phyloP scores from a whole-genome alignment of 2,113 vertebrate species.

The Tachysurus fulvidraco region DNA sequence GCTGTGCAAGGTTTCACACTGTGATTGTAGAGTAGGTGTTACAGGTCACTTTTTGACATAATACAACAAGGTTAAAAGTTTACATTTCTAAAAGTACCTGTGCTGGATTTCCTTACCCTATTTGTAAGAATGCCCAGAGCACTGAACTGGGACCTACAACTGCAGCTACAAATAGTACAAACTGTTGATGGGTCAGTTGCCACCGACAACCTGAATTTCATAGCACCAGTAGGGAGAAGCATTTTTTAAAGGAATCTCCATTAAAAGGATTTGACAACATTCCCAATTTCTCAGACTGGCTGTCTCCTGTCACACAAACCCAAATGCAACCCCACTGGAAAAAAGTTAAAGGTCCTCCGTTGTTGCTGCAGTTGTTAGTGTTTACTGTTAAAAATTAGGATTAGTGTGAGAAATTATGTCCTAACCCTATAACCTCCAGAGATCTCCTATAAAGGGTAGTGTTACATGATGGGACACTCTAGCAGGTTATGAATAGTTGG shows the following conservation, averaged over 20 bases:
- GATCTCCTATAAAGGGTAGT: not conserved
- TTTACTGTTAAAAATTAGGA: not conserved
- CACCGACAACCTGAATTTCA: not conserved
- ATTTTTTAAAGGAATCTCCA: not conserved
- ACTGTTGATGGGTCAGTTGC: not conserved
- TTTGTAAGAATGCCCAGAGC: not conserved
- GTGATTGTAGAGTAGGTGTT: not conserved
- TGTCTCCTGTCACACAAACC: not conserved
- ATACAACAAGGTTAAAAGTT: not conserved
- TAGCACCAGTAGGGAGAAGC: not conserved
- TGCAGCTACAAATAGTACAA: not conserved
- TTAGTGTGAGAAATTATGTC: not conserved
- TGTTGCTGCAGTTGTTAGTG: not conserved
- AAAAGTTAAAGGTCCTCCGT: not conserved
- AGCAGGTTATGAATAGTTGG: not conserved
- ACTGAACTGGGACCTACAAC: not conserved
- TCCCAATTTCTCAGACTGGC: not conserved
- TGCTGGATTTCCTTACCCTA: not conserved
- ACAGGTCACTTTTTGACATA: not conserved
- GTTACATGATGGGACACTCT: not conserved
- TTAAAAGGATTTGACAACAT: not conserved
- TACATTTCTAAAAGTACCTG: not conserved
- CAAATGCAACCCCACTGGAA: not conserved
- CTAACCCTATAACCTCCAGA: not conserved
- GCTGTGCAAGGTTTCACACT: not conserved